These are phyloP conservation scores for Ophiothrix spiculata DNA, from an alignment of 35 echinoderm and acorn worm genomes.

Conservation along the genomic window DNA sequence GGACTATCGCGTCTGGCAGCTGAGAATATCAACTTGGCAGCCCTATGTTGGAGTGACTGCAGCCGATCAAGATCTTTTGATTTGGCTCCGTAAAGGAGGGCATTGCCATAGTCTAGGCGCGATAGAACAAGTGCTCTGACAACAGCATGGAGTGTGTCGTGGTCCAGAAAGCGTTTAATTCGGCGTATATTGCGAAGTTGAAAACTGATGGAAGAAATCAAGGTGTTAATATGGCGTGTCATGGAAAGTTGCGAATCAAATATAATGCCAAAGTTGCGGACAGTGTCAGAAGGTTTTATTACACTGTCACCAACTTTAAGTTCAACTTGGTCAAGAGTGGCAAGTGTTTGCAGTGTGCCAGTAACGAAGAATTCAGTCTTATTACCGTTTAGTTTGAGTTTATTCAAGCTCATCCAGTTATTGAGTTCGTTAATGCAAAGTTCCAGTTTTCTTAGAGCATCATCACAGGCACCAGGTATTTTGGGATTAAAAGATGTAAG, in stretches of 20 bases:
- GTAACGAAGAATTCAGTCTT: neutral
- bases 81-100: no score
- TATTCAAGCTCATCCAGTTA: neutral
- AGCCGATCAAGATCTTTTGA: no score
- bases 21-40: no score
- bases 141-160: no score
- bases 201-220: neutral
- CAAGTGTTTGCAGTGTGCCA: neutral
- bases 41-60: no score
- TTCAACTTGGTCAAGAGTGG: neutral
- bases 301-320: neutral
- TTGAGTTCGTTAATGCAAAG: no score
- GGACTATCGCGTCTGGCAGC: no score
- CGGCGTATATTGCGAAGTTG: no score
- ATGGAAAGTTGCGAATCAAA: neutral
- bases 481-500: neutral
- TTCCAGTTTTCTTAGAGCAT: neutral
- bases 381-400: neutral
- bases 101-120: no score
- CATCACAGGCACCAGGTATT: neutral
- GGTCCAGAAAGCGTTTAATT: no score
- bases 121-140: no score
- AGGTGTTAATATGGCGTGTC: neutral
- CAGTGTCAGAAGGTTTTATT: neutral
- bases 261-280: neutral